Percentiles rank a stretch among this genome's conserved stretches.
Evolutionary conservation across 1,140 invertebrate species (phyloP).

Genomic region (Cataglyphis hispanica): DNA sequence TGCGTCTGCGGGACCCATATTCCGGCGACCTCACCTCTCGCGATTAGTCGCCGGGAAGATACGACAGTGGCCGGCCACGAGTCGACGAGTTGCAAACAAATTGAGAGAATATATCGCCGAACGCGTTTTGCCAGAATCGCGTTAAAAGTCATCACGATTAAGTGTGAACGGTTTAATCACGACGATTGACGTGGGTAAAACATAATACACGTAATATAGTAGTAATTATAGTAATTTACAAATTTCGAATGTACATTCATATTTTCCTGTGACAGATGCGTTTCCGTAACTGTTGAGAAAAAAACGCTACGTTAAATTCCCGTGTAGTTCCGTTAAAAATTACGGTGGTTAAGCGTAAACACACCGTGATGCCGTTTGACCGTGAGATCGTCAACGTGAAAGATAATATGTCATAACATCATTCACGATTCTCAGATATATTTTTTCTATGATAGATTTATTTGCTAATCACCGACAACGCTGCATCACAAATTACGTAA

Average conservation of each 20-base stretch:
- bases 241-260: neutral
- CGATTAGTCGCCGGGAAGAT: conserved; percentile 78
- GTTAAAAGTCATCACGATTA: neutral
- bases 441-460: neutral
- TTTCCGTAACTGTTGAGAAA: conserved; percentile 1
- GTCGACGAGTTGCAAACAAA: neutral
- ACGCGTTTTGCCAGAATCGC: neutral
- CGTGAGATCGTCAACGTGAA: neutral
- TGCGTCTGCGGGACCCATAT: conserved; percentile 70
- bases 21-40: conserved; percentile 73
- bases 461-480: neutral
- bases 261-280: neutral
- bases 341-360: conserved; percentile 45
- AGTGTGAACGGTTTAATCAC: conserved; percentile 14
- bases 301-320: conserved; percentile 37
- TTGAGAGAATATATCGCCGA: neutral
- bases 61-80: conserved; percentile 71
- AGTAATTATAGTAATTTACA: neutral
- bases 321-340: conserved; percentile 36
- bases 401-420: conserved; percentile 14
- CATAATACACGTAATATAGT: neutral
- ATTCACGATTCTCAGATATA: neutral
- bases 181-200: neutral
- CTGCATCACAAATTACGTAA: neutral
- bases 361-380: conserved; percentile 28